Base-by-base conservation (phyloP, 1,140 invertebrate genomes). In the Anastatus disparis region DNA sequence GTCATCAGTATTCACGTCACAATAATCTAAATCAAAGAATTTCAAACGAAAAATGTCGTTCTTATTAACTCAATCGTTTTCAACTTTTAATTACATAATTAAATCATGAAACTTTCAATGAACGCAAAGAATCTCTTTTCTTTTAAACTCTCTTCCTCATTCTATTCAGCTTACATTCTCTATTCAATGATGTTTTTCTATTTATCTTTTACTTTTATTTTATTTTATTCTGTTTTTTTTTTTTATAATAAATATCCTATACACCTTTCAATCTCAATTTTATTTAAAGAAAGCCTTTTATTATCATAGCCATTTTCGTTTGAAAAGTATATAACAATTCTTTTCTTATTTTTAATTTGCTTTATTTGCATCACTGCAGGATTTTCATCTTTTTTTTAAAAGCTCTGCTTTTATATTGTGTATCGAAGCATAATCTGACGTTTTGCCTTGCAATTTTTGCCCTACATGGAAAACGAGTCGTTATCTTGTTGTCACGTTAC, bases 401-500 rank as follows among this genome's bases (percentile, higher is more conserved):
- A n/a, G n/a, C n/a, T n/a, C n/a, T n/a, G n/a, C n/a, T n/a, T n/a
- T n/a, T n/a, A n/a, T n/a, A n/a, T n/a, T n/a, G n/a, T n/a, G n/a
- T n/a, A n/a, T n/a, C n/a, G n/a, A n/a, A n/a, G n/a, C n/a, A n/a
- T n/a, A n/a, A n/a, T n/a, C n/a, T n/a, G n/a, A n/a, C n/a, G n/a
- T n/a, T n/a, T n/a, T n/a, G n/a, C n/a, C n/a, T n/a, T n/a, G n/a
- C n/a, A 20, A 26, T 63, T n/a, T 38, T 27, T 22, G 40, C 74
- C 76, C 31, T 75, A 77, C 66, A 77, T 75, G 72, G 72, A 72
- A n/a, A 75, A 73, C 68, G 72, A 73, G 69, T 77, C 71, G 74
- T 75, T 77, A 77, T 67, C 44, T 50, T 71, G 70, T 71, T 74
- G 66, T 72, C 67, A n/a, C n/a, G n/a, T n/a, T n/a, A n/a, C n/a